Percentiles rank a stretch among this genome's conserved stretches.
These are phyloP conservation scores for Sporophila hypoxantha DNA, from an alignment of 2,113 vertebrate genomes.

Conservation along the genomic window DNA sequence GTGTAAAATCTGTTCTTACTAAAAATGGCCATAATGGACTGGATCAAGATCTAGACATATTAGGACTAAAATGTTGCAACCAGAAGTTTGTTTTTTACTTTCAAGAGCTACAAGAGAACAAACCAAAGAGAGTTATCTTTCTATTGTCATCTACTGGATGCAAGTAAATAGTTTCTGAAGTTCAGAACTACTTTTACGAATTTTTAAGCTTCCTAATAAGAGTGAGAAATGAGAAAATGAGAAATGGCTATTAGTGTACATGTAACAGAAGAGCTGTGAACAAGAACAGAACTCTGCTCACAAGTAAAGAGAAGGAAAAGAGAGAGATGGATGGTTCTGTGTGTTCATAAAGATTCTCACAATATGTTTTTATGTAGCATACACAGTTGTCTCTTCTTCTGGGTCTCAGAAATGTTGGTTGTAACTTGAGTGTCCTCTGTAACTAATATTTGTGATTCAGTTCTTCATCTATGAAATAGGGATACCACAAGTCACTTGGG, in stretches of 20 bases:
- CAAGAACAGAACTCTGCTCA: neutral
- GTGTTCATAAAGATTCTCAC: neutral
- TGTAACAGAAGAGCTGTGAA: neutral
- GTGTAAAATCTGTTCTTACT: neutral
- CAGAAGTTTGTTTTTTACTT: neutral
- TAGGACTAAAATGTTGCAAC: neutral
- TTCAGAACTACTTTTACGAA: neutral
- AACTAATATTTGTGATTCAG: neutral
- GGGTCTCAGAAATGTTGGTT: neutral
- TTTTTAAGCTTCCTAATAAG: neutral
- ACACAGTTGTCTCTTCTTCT: neutral
- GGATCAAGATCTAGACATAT: neutral
- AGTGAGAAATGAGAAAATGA: neutral
- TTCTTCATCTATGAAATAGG: neutral
- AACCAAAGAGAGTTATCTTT: neutral
- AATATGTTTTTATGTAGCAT: neutral
- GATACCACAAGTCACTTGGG: neutral
- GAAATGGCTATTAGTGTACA: neutral
- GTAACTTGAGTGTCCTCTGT: neutral
- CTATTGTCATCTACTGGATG: neutral
- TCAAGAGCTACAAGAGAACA: neutral
- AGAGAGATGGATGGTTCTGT: neutral
- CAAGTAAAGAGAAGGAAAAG: neutral
- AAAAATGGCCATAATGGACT: neutral
- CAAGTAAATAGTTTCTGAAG: neutral